These are phyloP conservation scores for Pinctada fucata DNA, from an alignment of 2,888 invertebrate species.

Conservation along the genomic window DNA sequence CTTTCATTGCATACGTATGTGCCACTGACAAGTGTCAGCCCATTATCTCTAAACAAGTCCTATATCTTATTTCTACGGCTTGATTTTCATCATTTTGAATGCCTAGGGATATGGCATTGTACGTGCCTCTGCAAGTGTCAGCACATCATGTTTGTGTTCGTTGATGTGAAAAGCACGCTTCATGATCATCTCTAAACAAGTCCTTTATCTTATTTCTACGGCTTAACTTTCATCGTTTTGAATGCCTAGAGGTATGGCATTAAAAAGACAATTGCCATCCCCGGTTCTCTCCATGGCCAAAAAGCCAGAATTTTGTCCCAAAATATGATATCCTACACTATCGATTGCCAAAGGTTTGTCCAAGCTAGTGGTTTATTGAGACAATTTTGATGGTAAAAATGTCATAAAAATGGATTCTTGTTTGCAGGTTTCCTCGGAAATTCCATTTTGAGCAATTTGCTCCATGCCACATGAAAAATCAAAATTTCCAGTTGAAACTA, in stretches of 20 bases:
- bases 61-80: slow-evolving; percentile 2
- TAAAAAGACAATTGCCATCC: slow-evolving; percentile 16
- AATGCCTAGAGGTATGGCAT: slow-evolving; percentile 9
- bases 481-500: background rate
- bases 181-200: slow-evolving; percentile 11
- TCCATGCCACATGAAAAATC: too few relatives aligned
- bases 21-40: slow-evolving; percentile 1
- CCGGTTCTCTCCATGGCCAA: background rate
- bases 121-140: too few relatives aligned
- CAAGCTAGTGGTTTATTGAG: too few relatives aligned
- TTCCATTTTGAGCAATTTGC: too few relatives aligned
- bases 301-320: slow-evolving; percentile 9
- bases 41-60: too few relatives aligned
- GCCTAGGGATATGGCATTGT: slow-evolving; percentile 11
- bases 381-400: too few relatives aligned
- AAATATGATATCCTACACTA: too few relatives aligned
- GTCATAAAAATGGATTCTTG: too few relatives aligned
- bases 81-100: background rate
- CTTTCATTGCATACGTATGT: background rate
- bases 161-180: slow-evolving; percentile 10
- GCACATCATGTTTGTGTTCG: background rate
- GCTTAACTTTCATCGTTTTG: background rate
- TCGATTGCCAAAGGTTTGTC: too few relatives aligned
- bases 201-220: slow-evolving; percentile 1
- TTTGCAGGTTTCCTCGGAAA: too few relatives aligned